A percentile compares a stretch with the other conserved stretches of the same genome.
phyloP scores from a whole-genome alignment of 2,888 invertebrate species.

The Parasteatoda lunata region DNA sequence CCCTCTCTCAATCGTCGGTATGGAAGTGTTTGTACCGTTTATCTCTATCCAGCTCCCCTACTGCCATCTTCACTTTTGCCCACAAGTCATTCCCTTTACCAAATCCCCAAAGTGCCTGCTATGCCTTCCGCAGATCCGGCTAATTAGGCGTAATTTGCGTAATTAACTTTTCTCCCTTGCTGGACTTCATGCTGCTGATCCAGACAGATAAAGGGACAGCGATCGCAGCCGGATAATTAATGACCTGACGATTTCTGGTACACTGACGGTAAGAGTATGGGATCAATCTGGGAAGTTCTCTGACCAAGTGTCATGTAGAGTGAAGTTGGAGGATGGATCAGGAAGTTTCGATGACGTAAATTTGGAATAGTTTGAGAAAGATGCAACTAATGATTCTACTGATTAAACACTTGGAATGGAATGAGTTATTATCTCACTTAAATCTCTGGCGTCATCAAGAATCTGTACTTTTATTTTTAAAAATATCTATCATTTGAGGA shows the following conservation, averaged over 20 bases:
- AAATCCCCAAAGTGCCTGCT: background rate
- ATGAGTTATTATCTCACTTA: too few relatives aligned
- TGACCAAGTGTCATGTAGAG: background rate
- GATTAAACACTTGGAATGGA: too few relatives aligned
- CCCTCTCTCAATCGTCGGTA: slow-evolving; percentile 28
- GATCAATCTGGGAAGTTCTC: background rate
- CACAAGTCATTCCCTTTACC: background rate
- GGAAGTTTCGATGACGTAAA: background rate
- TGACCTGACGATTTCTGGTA: slow-evolving; percentile 37
- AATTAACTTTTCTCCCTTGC: slow-evolving; percentile 53
- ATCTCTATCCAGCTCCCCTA: slow-evolving; percentile 6
- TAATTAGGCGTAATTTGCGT: slow-evolving; percentile 62
- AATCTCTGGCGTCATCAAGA: too few relatives aligned
- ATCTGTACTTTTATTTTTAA: too few relatives aligned
- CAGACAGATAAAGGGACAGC: slow-evolving; percentile 27
- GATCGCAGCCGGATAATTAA: slow-evolving; percentile 36
- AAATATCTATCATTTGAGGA: too few relatives aligned
- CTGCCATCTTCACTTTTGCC: too few relatives aligned
- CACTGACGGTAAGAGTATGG: background rate
- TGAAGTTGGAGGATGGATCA: background rate
- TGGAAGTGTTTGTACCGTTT: slow-evolving; percentile 29
- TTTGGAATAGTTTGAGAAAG: background rate
- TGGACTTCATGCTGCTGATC: slow-evolving; percentile 41
- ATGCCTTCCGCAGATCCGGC: slow-evolving; percentile 13
- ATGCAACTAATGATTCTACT: too few relatives aligned